A percentile compares a stretch with the other conserved stretches of the same genome.
These are phyloP conservation scores for Drosophila asahinai DNA, from an alignment of 1,140 invertebrate species.

Conservation along the genomic window DNA sequence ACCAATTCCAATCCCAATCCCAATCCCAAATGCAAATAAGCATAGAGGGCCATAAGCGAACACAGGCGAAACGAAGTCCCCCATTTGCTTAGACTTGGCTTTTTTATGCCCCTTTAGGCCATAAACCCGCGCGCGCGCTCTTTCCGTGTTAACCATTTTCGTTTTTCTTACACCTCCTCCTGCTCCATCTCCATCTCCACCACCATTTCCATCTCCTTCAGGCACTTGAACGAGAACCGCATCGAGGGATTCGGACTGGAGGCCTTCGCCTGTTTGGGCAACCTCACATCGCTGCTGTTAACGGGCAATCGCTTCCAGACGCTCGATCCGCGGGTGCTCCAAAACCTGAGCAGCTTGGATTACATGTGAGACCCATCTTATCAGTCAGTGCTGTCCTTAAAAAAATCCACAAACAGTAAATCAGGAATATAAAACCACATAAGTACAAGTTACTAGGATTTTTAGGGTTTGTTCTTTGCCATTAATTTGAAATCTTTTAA, in stretches of 20 bases:
- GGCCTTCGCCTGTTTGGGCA: conserved; percentile 76
- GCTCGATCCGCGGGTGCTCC: conserved; percentile 84
- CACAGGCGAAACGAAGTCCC: conserved; percentile 12
- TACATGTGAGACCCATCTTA: conserved; percentile 85
- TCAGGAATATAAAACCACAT: neutral
- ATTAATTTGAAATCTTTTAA: too few species aligned
- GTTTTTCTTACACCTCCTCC: neutral
- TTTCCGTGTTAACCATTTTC: conserved; percentile 23
- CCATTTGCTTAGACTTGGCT: conserved; percentile 29
- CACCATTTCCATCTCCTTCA: conserved; percentile 14
- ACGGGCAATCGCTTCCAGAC: conserved; percentile 85
- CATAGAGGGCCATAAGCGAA: conserved; percentile 4
- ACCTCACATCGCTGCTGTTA: conserved; percentile 73
- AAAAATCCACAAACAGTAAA: too few species aligned
- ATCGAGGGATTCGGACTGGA: conserved; percentile 83
- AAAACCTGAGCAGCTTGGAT: conserved; percentile 84
- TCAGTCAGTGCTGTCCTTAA: neutral
- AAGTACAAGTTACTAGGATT: neutral
- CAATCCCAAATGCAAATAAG: conserved; percentile 58
- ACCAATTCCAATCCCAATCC: conserved; percentile 15
- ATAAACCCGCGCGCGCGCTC: conserved; percentile 30
- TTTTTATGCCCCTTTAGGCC: conserved; percentile 33
- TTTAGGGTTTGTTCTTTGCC: too few species aligned
- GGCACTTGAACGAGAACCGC: conserved; percentile 75
- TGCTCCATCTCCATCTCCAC: neutral